These are phyloP conservation scores for Aspidapion aeneum DNA, from an alignment of 2,888 invertebrate species.

Conservation along the genomic window DNA sequence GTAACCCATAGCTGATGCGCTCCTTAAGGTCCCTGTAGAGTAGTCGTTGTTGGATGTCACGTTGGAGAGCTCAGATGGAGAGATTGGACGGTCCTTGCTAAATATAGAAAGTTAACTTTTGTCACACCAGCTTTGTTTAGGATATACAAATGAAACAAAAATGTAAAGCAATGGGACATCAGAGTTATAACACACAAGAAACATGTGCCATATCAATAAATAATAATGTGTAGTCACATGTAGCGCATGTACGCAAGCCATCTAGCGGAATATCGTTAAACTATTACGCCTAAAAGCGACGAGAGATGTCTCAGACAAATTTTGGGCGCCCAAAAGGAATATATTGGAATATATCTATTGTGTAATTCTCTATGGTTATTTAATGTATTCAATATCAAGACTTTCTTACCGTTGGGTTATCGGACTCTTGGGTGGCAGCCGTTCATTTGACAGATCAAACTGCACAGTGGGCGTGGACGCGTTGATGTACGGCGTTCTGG, in stretches of 20 bases:
- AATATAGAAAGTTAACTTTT: slow-evolving; percentile 16
- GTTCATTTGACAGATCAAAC: slow-evolving; percentile 52
- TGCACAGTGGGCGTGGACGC: slow-evolving; percentile 62
- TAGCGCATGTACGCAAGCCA: too few relatives aligned
- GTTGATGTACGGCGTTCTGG: slow-evolving; percentile 81
- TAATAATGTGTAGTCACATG: too few relatives aligned
- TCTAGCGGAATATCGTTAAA: too few relatives aligned
- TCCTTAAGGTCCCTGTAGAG: slow-evolving; percentile 41
- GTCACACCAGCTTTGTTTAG: too few relatives aligned
- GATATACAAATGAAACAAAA: too few relatives aligned
- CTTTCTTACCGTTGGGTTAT: slow-evolving; percentile 61
- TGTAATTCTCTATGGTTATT: not conserved
- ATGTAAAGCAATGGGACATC: too few relatives aligned
- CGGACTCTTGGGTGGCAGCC: slow-evolving; percentile 80
- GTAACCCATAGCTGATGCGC: slow-evolving; percentile 42
- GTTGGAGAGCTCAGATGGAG: slow-evolving; percentile 44
- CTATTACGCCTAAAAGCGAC: too few relatives aligned
- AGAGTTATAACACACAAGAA: too few relatives aligned
- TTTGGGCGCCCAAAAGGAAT: too few relatives aligned
- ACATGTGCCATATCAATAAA: too few relatives aligned
- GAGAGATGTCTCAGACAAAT: too few relatives aligned
- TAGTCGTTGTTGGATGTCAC: slow-evolving; percentile 44
- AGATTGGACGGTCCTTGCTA: slow-evolving; percentile 60
- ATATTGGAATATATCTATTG: not conserved
- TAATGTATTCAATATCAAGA: slow-evolving; percentile 7